phyloP scores from a whole-genome alignment of 1,140 invertebrate genomes.

The Drosophila sturtevanti region DNA sequence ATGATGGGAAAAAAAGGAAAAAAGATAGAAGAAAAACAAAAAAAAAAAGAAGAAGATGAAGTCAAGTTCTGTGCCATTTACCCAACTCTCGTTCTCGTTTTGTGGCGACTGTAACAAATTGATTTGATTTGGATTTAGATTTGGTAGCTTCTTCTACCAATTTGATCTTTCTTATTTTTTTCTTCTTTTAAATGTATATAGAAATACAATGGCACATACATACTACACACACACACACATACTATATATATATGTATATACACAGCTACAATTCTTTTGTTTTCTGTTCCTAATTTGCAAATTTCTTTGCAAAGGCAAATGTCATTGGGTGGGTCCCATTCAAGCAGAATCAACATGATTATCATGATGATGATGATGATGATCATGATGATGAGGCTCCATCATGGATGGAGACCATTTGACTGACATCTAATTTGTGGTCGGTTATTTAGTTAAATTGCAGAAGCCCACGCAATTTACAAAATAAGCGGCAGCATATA shows the following conservation, averaged over 20 bases:
- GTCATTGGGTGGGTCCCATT: slow-evolving; percentile 36
- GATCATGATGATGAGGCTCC: background rate
- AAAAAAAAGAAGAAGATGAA: background rate
- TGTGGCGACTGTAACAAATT: slow-evolving; percentile 59
- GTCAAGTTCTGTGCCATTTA: slow-evolving; percentile 1
- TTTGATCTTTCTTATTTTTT: slow-evolving; percentile 56
- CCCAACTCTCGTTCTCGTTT: slow-evolving; percentile 65
- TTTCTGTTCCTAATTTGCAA: slow-evolving; percentile 70
- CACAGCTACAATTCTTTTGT: slow-evolving; percentile 75
- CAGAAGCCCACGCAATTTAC: slow-evolving; percentile 47
- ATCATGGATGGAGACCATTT: slow-evolving; percentile 9
- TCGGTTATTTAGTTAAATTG: slow-evolving; percentile 39
- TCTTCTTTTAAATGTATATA: too few species aligned
- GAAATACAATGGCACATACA: background rate
- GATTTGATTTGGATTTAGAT: slow-evolving; percentile 52
- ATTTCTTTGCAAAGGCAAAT: slow-evolving; percentile 68
- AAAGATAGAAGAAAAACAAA: background rate
- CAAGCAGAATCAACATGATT: background rate
- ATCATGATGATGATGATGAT: background rate
- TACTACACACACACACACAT: too few species aligned
- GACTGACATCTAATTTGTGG: slow-evolving; percentile 65
- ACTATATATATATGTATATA: slow-evolving; percentile 41
- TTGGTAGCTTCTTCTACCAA: slow-evolving; percentile 12
- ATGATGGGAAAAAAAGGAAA: slow-evolving; percentile 63
- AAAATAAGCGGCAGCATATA: slow-evolving; percentile 13